Percentiles rank a stretch among this genome's conserved stretches.
These are phyloP conservation scores for Drosophila albomicans DNA, from an alignment of 1,140 invertebrate genomes.

Conservation along the genomic window DNA sequence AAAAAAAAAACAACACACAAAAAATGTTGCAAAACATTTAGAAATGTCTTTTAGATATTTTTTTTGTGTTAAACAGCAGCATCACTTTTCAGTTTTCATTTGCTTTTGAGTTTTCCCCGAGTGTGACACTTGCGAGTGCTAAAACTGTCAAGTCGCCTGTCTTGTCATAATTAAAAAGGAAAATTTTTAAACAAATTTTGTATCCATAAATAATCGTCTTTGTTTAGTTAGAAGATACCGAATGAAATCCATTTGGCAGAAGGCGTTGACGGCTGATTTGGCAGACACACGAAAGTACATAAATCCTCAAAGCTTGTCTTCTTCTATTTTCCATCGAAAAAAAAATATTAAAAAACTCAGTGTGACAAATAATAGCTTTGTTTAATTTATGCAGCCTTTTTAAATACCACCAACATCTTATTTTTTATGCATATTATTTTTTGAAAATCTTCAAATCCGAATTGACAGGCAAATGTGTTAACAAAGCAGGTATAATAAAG, in stretches of 20 bases:
- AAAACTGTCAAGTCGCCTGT: conserved; percentile 68
- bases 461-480: conserved; percentile 53
- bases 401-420: conserved; percentile 33
- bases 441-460: conserved; percentile 11
- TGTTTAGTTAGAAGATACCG: conserved; percentile 16
- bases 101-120: conserved; percentile 13
- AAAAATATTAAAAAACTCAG: conserved; percentile 11
- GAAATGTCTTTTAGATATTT: conserved; percentile 46
- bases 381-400: conserved; percentile 68
- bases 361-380: conserved; percentile 69
- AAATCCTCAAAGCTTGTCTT: conserved; percentile 36
- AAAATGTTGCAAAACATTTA: conserved; percentile 77
- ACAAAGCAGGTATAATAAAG: conserved; percentile 1
- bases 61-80: conserved; percentile 44
- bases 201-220: conserved; percentile 50
- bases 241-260: conserved; percentile 67
- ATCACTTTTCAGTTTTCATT: conserved; percentile 13
- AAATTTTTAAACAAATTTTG: conserved; percentile 51
- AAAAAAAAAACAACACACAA: conserved; percentile 19
- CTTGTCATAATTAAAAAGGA: conserved; percentile 79
- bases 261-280: conserved; percentile 69
- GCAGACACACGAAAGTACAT: conserved; percentile 47
- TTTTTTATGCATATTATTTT: conserved; percentile 12
- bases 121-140: conserved; percentile 61
- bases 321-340: not conserved